Base-by-base conservation (phyloP, 2,797 vertebrate genomes). In the Lutjanus campechanus region DNA sequence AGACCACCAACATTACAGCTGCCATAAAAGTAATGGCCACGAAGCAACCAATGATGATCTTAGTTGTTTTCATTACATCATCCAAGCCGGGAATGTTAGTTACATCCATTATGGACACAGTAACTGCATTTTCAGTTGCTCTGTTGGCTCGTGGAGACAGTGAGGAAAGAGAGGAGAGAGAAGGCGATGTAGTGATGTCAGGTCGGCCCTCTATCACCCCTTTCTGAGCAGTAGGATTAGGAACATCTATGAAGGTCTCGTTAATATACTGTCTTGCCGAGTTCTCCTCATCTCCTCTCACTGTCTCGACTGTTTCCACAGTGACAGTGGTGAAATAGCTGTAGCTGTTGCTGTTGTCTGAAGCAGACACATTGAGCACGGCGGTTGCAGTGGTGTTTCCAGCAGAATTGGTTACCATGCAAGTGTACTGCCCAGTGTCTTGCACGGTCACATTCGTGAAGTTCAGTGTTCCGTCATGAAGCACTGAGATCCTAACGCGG, bases 401-500 rank as follows among this genome's bases (percentile, higher is more conserved):
- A 0, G 98, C 98, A 0, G 98, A 97, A 94, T 99, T 99, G 92
- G 97, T 98, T 64, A 99, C 98, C 97, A 99, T 98, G 93, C 98
- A 99, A 15, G 98, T 99, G 92, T 99, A 99, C 75, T 98, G 97
- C 7, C 98, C 98, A 0, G 98, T 98, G 91, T 99, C 98, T 87
- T 99, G 98, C 92, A 99, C 97, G 0, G 98, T 99, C 84, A 99
- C 98, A 25, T 99, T 99, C 88, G 98, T 99, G 93, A 99, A 99
- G 91, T 99, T 99, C 79, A 99, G 95, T 0, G 98, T 99, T 40
- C 98, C 98, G 7, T 99, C 98, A 56, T 99, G 97, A 74, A 99
- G 93, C 40, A 99, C 98, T 0, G 97, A 98, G 89, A 99, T 99
- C 49, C 98, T 89, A 36, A 99, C 98, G 51, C 98, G 95, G 92